Base-by-base conservation (phyloP, 2,888 invertebrate species). In the Dicycla oo region DNA sequence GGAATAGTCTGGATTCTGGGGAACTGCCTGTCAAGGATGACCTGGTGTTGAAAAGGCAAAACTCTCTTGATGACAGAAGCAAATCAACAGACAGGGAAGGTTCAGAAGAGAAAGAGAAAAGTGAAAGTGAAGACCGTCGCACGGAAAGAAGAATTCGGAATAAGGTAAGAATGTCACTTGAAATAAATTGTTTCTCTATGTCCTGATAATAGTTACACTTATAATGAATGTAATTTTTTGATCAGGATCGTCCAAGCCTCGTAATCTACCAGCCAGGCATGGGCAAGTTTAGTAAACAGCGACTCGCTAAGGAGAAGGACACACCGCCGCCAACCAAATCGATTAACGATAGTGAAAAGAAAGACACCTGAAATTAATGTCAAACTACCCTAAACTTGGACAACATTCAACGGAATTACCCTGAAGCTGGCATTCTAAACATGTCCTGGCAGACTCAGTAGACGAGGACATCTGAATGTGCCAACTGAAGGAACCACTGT, bases 211-310 rank as follows among this genome's bases (percentile, higher is more conserved):
- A 60, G 38, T 63, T 61, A 26, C 20, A 64, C 40, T 77, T 60
- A 34, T 77, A 49, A 49, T 65, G 0, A n/a, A 54, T 78, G n/a
- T 58, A 13, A 11, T 73, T 57, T 69, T 77, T 60, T 71, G 45
- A 88, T 15, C 86, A 98, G 97, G 98, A 99, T 94, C 97, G 99
- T 56, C 99, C 99, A 38, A 98, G 98, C 57, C 97, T 98, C 90
- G 98, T 98, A 76, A 98, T 99, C 84, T 99, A 99, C 93, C 97
- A 98, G 84, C 99, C 99, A 0, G 98, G 98, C 34, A 98, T 98
- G 98, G 97, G 98, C n/a, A 97, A 97, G 87, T 97, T 98, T 90
- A 97, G 97, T 86, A 97, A 97, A 90, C 97, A 97, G 85, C 96
- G 96, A 63, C 89, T 96, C 62, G 96, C 96, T 23, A 96, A 96